Base-by-base conservation (phyloP, 2,113 vertebrate genomes). In the Myrmecophaga tridactyla region DNA sequence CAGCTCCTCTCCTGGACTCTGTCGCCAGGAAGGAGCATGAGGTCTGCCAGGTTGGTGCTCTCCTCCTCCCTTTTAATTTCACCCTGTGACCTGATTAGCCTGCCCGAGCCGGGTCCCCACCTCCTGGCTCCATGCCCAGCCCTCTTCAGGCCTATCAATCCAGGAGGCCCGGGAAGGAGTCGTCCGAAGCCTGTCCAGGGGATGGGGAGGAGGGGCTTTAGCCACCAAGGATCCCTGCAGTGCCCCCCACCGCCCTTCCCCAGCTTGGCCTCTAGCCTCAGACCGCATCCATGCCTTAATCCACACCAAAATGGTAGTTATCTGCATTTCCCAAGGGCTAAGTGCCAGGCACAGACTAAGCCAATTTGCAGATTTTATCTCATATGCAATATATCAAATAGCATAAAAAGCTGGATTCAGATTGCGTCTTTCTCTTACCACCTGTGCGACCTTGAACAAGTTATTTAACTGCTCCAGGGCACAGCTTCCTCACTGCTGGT, bases 31-130 rank as follows among this genome's bases (percentile, higher is more conserved):
- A 78, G 92, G 73, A 94, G 88, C 0, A 34, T 85, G 90, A 43
- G 29, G 21, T 86, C 89, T 96, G 86, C 76, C 0, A 36, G 91
- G 53, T 14, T n/a, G 4, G 18, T 14, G 58, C 43, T 21, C 80
- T 85, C 89, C 91, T 94, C 96, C 96, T 96, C 92, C 97, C 95
- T 98, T 97, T 97, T 97, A 98, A 97, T 97, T 97, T 97, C 96
- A 91, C 92, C 58, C 87, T 76, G 85, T 95, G 96, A 98, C 97
- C 92, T 96, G 97, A 96, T 60, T 58, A 95, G 95, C 89, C 25
- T 75, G 94, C 86, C 91, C 75, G 62, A 90, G 95, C 23, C 51
- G 14, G 63, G 94, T 97, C 97, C 80, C 97, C 98, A 97, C 98
- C 98, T 98, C 97, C 96, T 7, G 89, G 96, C 96, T 70, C 92